These are phyloP conservation scores for Oryzias woworae DNA, from an alignment of 2,113 vertebrate genomes.

Conservation along the genomic window DNA sequence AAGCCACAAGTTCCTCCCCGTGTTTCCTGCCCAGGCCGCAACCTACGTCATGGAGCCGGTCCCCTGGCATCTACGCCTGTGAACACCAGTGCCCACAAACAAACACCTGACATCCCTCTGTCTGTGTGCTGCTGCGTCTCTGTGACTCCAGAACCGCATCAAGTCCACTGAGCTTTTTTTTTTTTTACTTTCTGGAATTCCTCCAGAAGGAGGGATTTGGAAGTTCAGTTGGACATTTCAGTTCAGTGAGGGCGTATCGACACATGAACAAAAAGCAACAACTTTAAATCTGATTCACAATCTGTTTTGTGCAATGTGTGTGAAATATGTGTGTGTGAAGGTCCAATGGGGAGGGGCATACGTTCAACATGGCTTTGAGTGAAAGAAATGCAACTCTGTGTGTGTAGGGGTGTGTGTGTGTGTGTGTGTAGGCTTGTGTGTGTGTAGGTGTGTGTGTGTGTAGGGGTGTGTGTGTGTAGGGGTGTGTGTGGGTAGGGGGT, in stretches of 20 bases:
- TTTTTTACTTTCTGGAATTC: slow-evolving; percentile 29
- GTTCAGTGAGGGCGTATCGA: slow-evolving; percentile 27
- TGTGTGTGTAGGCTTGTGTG: too few species aligned
- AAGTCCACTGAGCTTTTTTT: slow-evolving; percentile 12
- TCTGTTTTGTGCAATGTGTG: background rate
- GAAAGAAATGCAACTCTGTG: background rate
- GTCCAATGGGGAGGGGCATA: slow-evolving; percentile 45
- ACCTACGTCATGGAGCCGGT: slow-evolving; percentile 70
- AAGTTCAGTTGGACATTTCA: slow-evolving; percentile 21
- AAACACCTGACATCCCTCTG: slow-evolving; percentile 50
- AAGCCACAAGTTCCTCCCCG: slow-evolving; percentile 77
- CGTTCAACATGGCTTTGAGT: slow-evolving; percentile 42
- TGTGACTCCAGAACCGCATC: background rate
- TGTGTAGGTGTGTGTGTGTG: too few species aligned
- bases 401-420: background rate
- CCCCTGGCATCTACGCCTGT: slow-evolving; percentile 49
- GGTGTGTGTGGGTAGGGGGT: slow-evolving; percentile 17
- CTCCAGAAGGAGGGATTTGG: slow-evolving; percentile 20
- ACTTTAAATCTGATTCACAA: background rate
- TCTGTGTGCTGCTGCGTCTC: slow-evolving; percentile 1
- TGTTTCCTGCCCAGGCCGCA: slow-evolving; percentile 76
- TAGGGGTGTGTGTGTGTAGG: too few species aligned
- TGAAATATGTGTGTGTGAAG: background rate
- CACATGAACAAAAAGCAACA: slow-evolving; percentile 6
- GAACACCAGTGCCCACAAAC: slow-evolving; percentile 56